These are phyloP conservation scores for Drosophila kanekoi DNA, from an alignment of 2,888 invertebrate genomes.

Conservation along the genomic window DNA sequence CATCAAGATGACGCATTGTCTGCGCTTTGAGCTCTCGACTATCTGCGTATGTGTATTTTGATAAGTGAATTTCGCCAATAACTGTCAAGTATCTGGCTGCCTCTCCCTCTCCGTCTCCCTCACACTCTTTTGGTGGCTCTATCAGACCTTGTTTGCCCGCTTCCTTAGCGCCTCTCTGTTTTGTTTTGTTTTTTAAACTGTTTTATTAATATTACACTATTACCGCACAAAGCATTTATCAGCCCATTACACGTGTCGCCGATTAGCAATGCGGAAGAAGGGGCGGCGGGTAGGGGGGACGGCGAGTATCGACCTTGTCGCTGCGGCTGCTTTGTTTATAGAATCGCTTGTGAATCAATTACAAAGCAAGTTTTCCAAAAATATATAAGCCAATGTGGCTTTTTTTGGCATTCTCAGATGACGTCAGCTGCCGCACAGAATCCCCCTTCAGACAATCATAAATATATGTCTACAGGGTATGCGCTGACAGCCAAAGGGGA, in stretches of 20 bases:
- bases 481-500: background rate
- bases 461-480: background rate
- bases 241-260: conserved; percentile 68
- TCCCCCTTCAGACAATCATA: background rate
- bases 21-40: conserved; percentile 2
- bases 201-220: conserved; percentile 20
- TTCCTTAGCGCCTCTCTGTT: background rate
- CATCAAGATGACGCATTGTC: conserved; percentile 3
- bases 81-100: background rate
- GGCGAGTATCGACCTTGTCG: conserved; percentile 42
- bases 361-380: conserved; percentile 42
- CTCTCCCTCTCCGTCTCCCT: background rate
- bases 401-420: conserved; percentile 18
- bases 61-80: conserved; percentile 9
- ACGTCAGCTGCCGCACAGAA: conserved; percentile 32
- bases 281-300: background rate
- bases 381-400: background rate
- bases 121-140: background rate
- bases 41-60: background rate
- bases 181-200: background rate
- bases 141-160: background rate
- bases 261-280: conserved; percentile 47
- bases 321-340: conserved; percentile 32
- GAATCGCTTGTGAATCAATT: conserved; percentile 42
- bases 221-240: conserved; percentile 36